These are phyloP conservation scores for Vulpes ferrilata DNA, from an alignment of 2,113 vertebrate genomes.

Conservation along the genomic window DNA sequence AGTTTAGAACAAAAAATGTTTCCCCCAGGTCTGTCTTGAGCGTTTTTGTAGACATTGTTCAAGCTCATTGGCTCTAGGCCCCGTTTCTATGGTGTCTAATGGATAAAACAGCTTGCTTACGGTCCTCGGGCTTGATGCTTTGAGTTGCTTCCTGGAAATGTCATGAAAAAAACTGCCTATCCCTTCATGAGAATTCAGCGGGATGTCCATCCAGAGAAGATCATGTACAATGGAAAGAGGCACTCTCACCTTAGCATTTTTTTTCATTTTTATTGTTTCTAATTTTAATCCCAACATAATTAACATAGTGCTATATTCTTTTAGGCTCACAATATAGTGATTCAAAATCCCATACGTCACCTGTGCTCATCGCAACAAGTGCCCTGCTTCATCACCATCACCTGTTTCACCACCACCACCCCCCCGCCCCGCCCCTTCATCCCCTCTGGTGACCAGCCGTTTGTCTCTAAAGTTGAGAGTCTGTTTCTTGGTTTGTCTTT, in stretches of 20 bases:
- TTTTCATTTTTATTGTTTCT: not conserved
- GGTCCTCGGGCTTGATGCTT: not conserved
- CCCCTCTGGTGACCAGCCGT: not conserved
- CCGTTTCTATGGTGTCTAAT: slow-evolving; percentile 61
- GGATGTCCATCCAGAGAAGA: not conserved
- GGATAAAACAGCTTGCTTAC: slow-evolving; percentile 44
- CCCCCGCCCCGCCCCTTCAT: not conserved
- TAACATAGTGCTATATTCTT: not conserved
- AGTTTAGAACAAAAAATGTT: not conserved
- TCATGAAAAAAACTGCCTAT: not conserved
- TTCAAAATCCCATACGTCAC: not conserved
- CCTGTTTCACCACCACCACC: not conserved
- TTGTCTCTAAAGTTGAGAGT: not conserved
- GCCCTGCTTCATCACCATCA: not conserved
- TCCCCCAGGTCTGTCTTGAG: not conserved
- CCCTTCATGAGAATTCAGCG: slow-evolving; percentile 5
- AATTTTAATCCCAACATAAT: not conserved
- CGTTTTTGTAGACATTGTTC: slow-evolving; percentile 29
- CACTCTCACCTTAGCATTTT: not conserved
- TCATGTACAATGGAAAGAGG: not conserved
- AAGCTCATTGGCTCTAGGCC: slow-evolving; percentile 39
- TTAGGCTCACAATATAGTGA: not conserved
- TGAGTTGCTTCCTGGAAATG: slow-evolving; percentile 49
- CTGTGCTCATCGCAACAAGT: not conserved
- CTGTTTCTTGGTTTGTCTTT: not conserved